phyloP scores from a whole-genome alignment of 2,113 vertebrate species.

The Cavia porcellus region DNA sequence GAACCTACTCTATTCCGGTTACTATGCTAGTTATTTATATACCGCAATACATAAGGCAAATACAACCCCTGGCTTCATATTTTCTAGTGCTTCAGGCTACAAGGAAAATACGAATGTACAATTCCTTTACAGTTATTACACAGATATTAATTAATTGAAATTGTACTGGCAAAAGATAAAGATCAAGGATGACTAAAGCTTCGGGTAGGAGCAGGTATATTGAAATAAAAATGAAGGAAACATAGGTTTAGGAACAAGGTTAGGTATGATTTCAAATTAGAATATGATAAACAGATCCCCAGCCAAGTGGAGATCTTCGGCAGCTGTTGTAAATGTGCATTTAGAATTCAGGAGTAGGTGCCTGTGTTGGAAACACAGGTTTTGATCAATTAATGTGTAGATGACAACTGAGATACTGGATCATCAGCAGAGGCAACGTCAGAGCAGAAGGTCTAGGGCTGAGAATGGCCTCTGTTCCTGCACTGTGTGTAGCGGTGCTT shows the following conservation, averaged over 20 bases:
- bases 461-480: not conserved
- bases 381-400: not conserved
- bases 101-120: not conserved
- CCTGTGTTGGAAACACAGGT: not conserved
- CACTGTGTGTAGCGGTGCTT: not conserved
- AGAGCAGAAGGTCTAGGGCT: not conserved
- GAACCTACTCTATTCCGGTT: not conserved
- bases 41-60: not conserved
- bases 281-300: not conserved
- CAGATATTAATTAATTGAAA: constrained; percentile 39
- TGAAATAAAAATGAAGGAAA: not conserved
- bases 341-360: not conserved
- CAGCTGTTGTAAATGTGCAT: not conserved
- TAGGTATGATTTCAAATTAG: not conserved
- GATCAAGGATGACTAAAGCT: not conserved
- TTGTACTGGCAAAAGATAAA: not conserved
- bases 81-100: not conserved
- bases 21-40: not conserved
- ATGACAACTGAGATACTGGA: not conserved
- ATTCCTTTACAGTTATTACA: not conserved
- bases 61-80: not conserved
- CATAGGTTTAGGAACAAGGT: not conserved
- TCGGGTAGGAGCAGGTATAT: not conserved
- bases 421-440: not conserved
- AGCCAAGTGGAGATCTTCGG: not conserved